Evolutionary conservation across 2,797 vertebrate genomes (phyloP), one percentile per base, ranked within the genome.

Genomic region (Buceros bicornis): DNA sequence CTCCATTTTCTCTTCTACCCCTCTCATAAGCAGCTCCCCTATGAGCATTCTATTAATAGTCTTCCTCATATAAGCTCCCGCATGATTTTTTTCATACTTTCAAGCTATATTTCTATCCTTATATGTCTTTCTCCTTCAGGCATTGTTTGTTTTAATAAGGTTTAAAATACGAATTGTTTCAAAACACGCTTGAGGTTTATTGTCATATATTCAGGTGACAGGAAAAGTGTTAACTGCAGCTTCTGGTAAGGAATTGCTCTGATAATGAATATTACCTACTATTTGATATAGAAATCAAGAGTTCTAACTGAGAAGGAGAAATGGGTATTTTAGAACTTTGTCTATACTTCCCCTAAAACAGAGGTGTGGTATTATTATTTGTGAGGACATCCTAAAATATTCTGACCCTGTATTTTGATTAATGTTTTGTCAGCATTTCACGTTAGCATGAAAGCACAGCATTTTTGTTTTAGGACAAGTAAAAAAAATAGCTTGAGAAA

Each of bases 401-500:
- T 62, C 47, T 62, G 51, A 70, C 24, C 16, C 43, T 73, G 11
- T 57, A 45, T 74, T 67, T 37, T 0, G 8, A 40, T 29, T 62
- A 73, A 16, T 54, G 35, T 53, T 62, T 77, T 66, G 21, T 65
- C 51, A 79, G 72, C 42, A 64, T 13, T 86, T 89, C 42, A 33
- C 26, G 14, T 48, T 50, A 89, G 31, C 29, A 64, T 48, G 35
- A 84, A 69, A 88, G 61, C 61, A 92, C 21, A 93, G 84, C 90
- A 69, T 15, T 89, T 77, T 40, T 86, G 53, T 31, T 93, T 96
- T 21, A 79, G 82, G 78, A 57, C 18, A 89, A 89, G 78, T 71
- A 57, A 84, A 64, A 64, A 53, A 67, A 86, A 73, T 40, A 94
- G 64, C 67, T 92, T 85, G 87, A 95, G 51, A 96, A 73, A 87